These are phyloP conservation scores for Iphiclides podalirius DNA, from an alignment of 2,888 invertebrate genomes.

Conservation along the genomic window DNA sequence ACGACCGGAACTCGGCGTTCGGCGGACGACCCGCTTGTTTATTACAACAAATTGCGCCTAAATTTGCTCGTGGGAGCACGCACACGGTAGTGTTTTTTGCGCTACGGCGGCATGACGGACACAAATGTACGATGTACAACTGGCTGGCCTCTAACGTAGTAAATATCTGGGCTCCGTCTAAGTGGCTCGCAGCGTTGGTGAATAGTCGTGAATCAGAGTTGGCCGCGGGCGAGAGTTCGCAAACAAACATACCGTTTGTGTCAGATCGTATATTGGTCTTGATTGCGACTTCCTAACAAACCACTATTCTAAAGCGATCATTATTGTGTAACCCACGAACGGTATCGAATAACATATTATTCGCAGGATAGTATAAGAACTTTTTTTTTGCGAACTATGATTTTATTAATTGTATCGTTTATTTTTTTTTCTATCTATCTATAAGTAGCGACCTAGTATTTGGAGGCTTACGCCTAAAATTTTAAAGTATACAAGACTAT, in stretches of 20 bases:
- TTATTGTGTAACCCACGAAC: neutral
- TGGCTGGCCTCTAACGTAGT: constrained; percentile 11
- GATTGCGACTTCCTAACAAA: constrained; percentile 15
- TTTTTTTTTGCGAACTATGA: too few species aligned
- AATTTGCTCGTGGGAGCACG: neutral
- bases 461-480: too few species aligned
- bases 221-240: constrained; percentile 2
- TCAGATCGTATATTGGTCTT: constrained; percentile 5
- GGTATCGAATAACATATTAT: neutral
- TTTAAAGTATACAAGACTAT: too few species aligned
- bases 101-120: neutral
- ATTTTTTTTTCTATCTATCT: too few species aligned
- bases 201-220: constrained; percentile 13
- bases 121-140: neutral
- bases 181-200: constrained; percentile 1
- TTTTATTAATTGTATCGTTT: too few species aligned
- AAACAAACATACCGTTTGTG: constrained; percentile 15
- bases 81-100: neutral
- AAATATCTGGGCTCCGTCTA: constrained; percentile 16
- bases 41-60: neutral
- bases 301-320: constrained; percentile 1
- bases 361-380: too few species aligned
- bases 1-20: neutral
- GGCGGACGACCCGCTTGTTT: neutral
- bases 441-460: too few species aligned